phyloP scores from a whole-genome alignment of 2,113 vertebrate genomes.

The Promerops cafer region DNA sequence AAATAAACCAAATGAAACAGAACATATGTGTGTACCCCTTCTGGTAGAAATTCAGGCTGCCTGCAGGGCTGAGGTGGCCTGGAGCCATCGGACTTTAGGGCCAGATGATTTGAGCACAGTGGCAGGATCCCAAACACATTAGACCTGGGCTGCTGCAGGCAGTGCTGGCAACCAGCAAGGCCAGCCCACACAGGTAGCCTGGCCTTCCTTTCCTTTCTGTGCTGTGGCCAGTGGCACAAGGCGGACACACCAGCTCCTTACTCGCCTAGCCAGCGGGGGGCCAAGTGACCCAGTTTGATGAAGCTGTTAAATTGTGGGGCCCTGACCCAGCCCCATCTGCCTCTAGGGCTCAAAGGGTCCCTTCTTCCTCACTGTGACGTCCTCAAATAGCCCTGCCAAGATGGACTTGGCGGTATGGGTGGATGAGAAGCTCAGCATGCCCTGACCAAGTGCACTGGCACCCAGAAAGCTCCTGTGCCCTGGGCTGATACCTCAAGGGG shows the following conservation, averaged over 20 bases:
- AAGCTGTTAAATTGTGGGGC: background rate
- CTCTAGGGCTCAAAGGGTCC: background rate
- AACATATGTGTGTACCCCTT: background rate
- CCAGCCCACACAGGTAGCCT: fast-evolving
- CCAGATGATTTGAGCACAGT: background rate
- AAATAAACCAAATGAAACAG: background rate
- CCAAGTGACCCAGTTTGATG: background rate
- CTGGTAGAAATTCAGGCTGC: background rate
- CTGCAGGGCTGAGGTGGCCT: background rate
- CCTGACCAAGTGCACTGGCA: background rate
- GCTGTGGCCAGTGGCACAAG: background rate
- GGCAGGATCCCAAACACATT: background rate
- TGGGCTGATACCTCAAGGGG: background rate
- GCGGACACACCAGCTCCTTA: background rate
- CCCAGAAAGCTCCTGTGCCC: background rate
- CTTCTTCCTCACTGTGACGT: background rate
- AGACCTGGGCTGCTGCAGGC: background rate
- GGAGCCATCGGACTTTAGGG: fast-evolving
- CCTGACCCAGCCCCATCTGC: background rate
- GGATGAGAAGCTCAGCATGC: background rate
- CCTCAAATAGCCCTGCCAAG: background rate
- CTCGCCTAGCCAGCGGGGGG: background rate
- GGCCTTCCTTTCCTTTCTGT: background rate
- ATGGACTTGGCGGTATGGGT: background rate
- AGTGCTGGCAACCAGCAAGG: background rate